These are phyloP conservation scores for Oncorhynchus gorbuscha DNA, from an alignment of 2,113 vertebrate species.

Conservation along the genomic window DNA sequence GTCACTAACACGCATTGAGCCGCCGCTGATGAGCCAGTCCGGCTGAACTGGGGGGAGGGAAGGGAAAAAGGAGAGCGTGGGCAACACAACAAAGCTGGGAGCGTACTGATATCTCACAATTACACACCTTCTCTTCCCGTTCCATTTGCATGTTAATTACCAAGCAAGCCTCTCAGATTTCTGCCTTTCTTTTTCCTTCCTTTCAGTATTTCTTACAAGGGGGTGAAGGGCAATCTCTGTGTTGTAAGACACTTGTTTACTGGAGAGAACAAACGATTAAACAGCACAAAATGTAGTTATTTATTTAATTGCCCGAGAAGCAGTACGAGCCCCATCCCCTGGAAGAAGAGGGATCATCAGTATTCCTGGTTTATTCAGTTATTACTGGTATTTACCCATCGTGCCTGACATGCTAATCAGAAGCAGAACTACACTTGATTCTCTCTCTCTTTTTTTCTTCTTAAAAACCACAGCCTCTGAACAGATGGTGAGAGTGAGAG, in stretches of 20 bases:
- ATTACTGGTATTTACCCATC: slow-evolving; percentile 51
- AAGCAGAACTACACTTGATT: slow-evolving; percentile 64
- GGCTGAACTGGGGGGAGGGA: slow-evolving; percentile 70
- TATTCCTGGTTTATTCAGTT: slow-evolving; percentile 38
- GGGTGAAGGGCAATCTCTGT: slow-evolving; percentile 38
- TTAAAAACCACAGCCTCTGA: slow-evolving; percentile 60
- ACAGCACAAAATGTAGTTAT: background rate
- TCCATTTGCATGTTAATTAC: slow-evolving; percentile 98
- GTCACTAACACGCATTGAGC: slow-evolving; percentile 96
- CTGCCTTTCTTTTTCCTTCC: slow-evolving; percentile 60
- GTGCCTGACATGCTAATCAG: slow-evolving; percentile 65
- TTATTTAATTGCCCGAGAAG: background rate
- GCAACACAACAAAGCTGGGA: slow-evolving; percentile 94
- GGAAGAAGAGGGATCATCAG: slow-evolving; percentile 11
- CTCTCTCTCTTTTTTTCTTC: slow-evolving; percentile 18
- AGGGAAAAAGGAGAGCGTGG: slow-evolving; percentile 72
- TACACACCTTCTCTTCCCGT: slow-evolving; percentile 91
- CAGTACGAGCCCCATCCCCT: background rate
- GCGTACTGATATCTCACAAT: slow-evolving; percentile 91
- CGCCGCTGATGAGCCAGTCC: slow-evolving; percentile 87
- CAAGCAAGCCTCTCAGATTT: slow-evolving; percentile 89
- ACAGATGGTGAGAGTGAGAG: slow-evolving; percentile 48
- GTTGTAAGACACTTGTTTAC: slow-evolving; percentile 50
- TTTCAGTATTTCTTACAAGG: slow-evolving; percentile 52
- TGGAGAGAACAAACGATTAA: background rate